phyloP scores from a whole-genome alignment of 2,113 vertebrate genomes.

The Perca schrenkii region DNA sequence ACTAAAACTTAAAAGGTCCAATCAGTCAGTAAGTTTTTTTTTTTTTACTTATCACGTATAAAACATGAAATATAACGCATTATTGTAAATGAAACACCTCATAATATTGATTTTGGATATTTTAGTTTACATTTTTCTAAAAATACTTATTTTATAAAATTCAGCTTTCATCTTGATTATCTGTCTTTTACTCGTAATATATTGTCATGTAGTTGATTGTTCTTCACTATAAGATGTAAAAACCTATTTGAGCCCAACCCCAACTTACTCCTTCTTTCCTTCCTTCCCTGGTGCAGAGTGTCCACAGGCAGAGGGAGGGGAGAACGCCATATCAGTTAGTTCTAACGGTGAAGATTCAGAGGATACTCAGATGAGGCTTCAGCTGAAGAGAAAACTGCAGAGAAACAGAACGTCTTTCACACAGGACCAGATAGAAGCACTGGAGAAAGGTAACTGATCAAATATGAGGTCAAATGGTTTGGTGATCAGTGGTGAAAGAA shows the following conservation, averaged over 20 bases:
- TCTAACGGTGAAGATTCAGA: conserved; percentile 96
- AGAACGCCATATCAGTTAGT: conserved; percentile 94
- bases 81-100: no score
- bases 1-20: no score
- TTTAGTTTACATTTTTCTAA: not conserved
- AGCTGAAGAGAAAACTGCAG: conserved; percentile 97
- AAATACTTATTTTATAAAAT: no score
- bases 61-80: no score
- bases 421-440: conserved; percentile 98
- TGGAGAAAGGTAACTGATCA: conserved; percentile 93
- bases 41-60: no score
- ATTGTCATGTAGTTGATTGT: not conserved
- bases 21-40: no score
- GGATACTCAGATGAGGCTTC: conserved; percentile 98
- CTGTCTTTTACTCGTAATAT: not conserved
- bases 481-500: no score
- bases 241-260: no score
- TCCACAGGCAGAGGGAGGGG: conserved; percentile 91
- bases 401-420: conserved; percentile 98
- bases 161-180: not conserved
- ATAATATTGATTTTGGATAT: no score
- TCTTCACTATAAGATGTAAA: not conserved
- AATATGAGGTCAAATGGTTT: no score
- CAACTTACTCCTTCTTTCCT: not conserved
- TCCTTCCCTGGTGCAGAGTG: conserved; percentile 85